A percentile compares a stretch with the other conserved stretches of the same genome.
Conservation (phyloP, 1,140 invertebrate species). For the Amphibalanus amphitrite region DNA sequence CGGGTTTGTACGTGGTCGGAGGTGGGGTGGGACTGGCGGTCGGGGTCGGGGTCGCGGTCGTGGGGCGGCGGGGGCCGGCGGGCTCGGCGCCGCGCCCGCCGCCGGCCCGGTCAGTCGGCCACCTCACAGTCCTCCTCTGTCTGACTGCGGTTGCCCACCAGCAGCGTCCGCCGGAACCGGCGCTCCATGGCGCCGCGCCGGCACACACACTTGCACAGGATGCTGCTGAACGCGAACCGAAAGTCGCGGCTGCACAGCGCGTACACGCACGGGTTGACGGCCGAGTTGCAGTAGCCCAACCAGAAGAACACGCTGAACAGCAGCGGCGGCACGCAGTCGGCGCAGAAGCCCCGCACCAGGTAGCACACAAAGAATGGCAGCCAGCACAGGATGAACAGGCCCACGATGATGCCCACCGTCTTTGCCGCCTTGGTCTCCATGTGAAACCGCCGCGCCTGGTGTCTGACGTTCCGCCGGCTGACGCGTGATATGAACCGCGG, state of each 20-base stretch:
- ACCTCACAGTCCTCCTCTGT: background rate
- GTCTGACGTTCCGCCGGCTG: slow-evolving; percentile 69
- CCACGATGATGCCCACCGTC: slow-evolving; percentile 82
- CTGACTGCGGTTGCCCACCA: background rate
- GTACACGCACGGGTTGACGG: slow-evolving; percentile 83
- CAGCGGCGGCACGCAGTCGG: slow-evolving; percentile 54
- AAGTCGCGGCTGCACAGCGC: slow-evolving; percentile 85
- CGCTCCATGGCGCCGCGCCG: slow-evolving; percentile 16
- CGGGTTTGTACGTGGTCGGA: background rate
- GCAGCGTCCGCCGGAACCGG: slow-evolving; percentile 9
- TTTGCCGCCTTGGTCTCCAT: slow-evolving; percentile 90
- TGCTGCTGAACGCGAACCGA: slow-evolving; percentile 74
- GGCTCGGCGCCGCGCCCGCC: too few species aligned
- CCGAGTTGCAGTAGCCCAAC: slow-evolving; percentile 92
- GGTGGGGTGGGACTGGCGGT: too few species aligned
- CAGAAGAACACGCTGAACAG: slow-evolving; percentile 85
- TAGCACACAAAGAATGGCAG: slow-evolving; percentile 90
- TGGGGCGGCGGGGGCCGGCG: background rate
- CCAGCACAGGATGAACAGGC: slow-evolving; percentile 85
- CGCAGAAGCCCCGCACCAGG: slow-evolving; percentile 62
- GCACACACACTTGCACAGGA: slow-evolving; percentile 68
- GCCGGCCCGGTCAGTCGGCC: background rate
- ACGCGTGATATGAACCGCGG: slow-evolving; percentile 42
- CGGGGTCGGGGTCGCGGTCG: too few species aligned
- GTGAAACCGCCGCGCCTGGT: slow-evolving; percentile 61